Evolutionary conservation across 2,888 invertebrate species (phyloP), one percentile per base, ranked within the genome.

Genomic region (Andrena haemorrhoa): DNA sequence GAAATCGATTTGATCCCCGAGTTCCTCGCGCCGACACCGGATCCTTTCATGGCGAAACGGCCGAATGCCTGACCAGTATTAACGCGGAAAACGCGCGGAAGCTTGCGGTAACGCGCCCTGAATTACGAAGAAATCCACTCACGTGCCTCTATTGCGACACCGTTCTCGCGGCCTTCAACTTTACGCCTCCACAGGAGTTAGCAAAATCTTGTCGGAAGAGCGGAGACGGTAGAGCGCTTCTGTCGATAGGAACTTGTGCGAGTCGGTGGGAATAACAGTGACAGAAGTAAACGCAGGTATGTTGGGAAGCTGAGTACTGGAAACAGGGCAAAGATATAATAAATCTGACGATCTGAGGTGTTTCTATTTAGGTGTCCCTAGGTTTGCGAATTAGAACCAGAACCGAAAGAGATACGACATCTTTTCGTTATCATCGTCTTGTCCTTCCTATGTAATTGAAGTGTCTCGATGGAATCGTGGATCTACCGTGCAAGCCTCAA

Each of bases 1-100:
- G 72, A 73, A 83, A 79, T 83, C 85, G 85, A 87, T 81, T 85
- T 73, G 77, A 77, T 70, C 63, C 26, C 69, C 61, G 64, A 56
- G 75, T 63, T 76, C 73, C 69, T 69, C 75, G 65, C 83, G 69
- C 72, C 76, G 72, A 61, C 72, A 47, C 82, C 75, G 68, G 78
- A 79, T 74, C 56, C 83, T 83, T 87, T 82, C 74, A 53, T 71
- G 82, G 82, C 58, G 85, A 78, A 73, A 75, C 73, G 72, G 47
- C 66, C 75, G 70, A 82, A 87, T 79, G 65, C 83, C 70, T 78
- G 79, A 61, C 53, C 26, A 49, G 69, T 31, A 78, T 76, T 63
- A 79, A 70, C 68, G 75, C 63, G 20, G 51, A 68, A 65, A 58
- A 49, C 73, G 53, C 75, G 72, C 77, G 73, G 66, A 66, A 66